Evolutionary conservation across 2,113 vertebrate genomes (phyloP), one percentile per base, ranked within the genome.

Genomic region (Girardinichthys multiradiatus): DNA sequence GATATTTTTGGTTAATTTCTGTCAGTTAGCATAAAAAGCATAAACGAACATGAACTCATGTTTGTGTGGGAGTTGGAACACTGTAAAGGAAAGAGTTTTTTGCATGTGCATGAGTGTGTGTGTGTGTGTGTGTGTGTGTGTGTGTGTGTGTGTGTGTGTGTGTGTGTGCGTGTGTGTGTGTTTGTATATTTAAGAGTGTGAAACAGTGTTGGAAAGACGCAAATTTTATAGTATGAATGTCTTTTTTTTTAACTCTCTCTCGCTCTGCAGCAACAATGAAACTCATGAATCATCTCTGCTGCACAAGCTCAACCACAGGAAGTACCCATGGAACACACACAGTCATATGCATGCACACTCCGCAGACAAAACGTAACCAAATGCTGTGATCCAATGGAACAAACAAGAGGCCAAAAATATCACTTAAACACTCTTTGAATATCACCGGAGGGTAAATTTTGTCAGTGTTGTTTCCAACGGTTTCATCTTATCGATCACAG

Each of bases 251-350:
- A 30, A 3, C 30, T 62, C 60, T 62, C 30, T 33, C 64, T 86
- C 59, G 83, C 67, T 86, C 63, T 68, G 35, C 87, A 80, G 78
- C 77, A 82, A 83, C 74, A 84, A 70, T 28, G 74, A 91, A 87
- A 90, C 80, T 88, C 74, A 86, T 91, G 89, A 91, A 89, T 91
- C 86, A 91, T 90, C 82, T 79, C 63, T 76, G 81, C 80, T 87
- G 85, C 86, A 80, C 26, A 79, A 57, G 60, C 68, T 57, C 58
- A 77, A 84, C 86, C 87, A 91, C 87, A 81, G 84, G 80, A 87
- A 87, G 84, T 84, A 85, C 71, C 86, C 83, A 81, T 89, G 84
- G 86, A 91, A 87, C 82, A 81, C 67, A 70, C 33, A 71, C 72
- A 75, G 51, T 45, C 59, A 81, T 30, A 70, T n/a, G 73, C 61